These are phyloP conservation scores for Tamandua tetradactyla DNA, from an alignment of 2,797 vertebrate species.

Conservation along the genomic window DNA sequence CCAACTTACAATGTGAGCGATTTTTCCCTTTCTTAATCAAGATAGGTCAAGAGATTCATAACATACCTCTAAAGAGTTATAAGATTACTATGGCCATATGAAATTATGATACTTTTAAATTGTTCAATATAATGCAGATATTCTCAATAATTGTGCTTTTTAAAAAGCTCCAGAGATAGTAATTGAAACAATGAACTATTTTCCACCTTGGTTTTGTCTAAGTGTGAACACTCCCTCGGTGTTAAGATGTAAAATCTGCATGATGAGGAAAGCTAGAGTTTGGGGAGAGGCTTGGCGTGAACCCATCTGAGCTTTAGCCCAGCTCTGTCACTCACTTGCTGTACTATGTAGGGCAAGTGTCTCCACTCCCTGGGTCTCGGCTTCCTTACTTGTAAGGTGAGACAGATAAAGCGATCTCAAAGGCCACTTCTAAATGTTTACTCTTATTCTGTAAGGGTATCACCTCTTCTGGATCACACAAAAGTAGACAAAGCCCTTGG, in stretches of 20 bases:
- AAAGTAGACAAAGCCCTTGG: not conserved
- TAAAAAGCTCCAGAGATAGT: not conserved
- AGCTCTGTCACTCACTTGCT: not conserved
- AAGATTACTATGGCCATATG: not conserved
- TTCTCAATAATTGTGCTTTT: constrained; percentile 23
- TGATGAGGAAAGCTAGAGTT: not conserved
- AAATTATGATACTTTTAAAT: constrained; percentile 12
- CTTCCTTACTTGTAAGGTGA: not conserved
- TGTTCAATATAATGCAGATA: not conserved
- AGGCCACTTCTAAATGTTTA: not conserved
- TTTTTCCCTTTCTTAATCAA: constrained; percentile 1
- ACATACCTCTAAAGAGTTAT: not conserved
- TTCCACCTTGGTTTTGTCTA: not conserved
- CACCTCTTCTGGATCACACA: not conserved
- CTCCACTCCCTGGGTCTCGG: not conserved
- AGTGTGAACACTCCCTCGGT: not conserved
- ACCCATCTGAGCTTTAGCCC: not conserved
- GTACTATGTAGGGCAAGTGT: not conserved
- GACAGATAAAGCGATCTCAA: not conserved
- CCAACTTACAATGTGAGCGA: not conserved
- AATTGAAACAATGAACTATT: constrained; percentile 28
- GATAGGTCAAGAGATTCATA: constrained; percentile 32
- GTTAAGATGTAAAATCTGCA: not conserved
- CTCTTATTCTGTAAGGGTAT: not conserved
- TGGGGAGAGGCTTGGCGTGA: not conserved